Conservation (phyloP, 2,113 vertebrate genomes). For the Pipa parva region DNA sequence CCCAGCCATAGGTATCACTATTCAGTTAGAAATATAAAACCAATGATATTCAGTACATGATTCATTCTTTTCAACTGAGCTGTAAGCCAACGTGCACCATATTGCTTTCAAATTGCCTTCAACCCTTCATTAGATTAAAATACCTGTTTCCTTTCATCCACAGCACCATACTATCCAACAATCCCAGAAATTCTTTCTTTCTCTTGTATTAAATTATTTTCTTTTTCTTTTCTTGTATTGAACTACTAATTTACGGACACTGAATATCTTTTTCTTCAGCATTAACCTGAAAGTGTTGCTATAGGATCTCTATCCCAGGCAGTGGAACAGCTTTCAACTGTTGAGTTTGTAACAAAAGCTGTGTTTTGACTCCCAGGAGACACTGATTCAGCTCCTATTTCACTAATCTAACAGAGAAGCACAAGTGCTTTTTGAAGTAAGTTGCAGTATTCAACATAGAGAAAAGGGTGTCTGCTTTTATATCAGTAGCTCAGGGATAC, state of each 20-base stretch:
- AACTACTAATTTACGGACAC: not conserved
- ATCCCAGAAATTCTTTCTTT: no score
- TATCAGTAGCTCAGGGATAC: not conserved
- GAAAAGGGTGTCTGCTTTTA: not conserved
- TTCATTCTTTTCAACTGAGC: no score
- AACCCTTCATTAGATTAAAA: no score
- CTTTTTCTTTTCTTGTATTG: not conserved
- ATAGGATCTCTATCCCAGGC: conserved; percentile 17
- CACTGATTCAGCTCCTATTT: conserved; percentile 21
- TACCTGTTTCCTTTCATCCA: no score
- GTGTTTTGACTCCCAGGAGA: not conserved
- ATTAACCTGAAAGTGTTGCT: not conserved
- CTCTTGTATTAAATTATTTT: no score
- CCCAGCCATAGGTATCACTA: no score
- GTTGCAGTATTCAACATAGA: conserved; percentile 12
- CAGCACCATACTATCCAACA: no score
- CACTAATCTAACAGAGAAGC: not conserved
- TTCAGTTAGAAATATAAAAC: no score
- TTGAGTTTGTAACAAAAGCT: conserved; percentile 11
- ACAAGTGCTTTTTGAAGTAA: not conserved
- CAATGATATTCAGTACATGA: no score
- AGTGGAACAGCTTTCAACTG: not conserved
- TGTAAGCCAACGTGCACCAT: no score
- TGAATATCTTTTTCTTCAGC: not conserved
- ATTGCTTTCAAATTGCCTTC: no score